These are phyloP conservation scores for Sinodicranocentrus sp. DNA, from an alignment of 2,888 invertebrate species.

Conservation along the genomic window DNA sequence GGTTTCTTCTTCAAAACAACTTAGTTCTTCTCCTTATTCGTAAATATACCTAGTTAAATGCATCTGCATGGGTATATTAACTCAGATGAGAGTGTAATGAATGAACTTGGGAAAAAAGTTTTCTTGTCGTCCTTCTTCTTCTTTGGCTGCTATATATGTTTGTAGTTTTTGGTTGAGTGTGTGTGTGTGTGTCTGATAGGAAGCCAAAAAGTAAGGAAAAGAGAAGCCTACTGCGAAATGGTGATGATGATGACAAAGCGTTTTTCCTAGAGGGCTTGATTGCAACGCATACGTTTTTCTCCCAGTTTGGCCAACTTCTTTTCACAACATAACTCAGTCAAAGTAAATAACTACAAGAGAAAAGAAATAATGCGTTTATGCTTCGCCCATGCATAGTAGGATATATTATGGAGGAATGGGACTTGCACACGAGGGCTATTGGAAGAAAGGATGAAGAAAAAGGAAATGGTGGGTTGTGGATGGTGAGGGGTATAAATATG, in stretches of 20 bases:
- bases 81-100: slow-evolving; percentile 43
- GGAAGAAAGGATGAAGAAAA: slow-evolving; percentile 11
- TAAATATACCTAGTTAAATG: background rate
- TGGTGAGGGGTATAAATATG: too few species aligned
- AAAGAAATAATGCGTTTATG: slow-evolving; percentile 8
- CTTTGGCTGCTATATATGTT: background rate
- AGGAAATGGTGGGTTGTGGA: background rate
- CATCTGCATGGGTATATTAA: slow-evolving; percentile 6
- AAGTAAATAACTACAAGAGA: slow-evolving; percentile 16
- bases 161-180: background rate
- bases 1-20: slow-evolving; percentile 25
- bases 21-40: background rate
- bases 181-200: slow-evolving; percentile 18
- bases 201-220: slow-evolving; percentile 50
- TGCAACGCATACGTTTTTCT: slow-evolving; percentile 23
- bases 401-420: too few species aligned
- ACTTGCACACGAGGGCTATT: background rate
- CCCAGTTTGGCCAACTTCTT: slow-evolving; percentile 13
- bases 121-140: background rate
- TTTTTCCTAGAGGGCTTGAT: slow-evolving; percentile 50
- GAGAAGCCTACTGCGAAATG: background rate
- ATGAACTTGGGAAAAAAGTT: slow-evolving; percentile 36
- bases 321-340: slow-evolving; percentile 10
- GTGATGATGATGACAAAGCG: slow-evolving; percentile 61
- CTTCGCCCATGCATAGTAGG: too few species aligned